Percentiles rank a stretch among this genome's conserved stretches.
These are phyloP conservation scores for Ageneiosus marmoratus DNA, from an alignment of 2,113 vertebrate species.

Conservation along the genomic window DNA sequence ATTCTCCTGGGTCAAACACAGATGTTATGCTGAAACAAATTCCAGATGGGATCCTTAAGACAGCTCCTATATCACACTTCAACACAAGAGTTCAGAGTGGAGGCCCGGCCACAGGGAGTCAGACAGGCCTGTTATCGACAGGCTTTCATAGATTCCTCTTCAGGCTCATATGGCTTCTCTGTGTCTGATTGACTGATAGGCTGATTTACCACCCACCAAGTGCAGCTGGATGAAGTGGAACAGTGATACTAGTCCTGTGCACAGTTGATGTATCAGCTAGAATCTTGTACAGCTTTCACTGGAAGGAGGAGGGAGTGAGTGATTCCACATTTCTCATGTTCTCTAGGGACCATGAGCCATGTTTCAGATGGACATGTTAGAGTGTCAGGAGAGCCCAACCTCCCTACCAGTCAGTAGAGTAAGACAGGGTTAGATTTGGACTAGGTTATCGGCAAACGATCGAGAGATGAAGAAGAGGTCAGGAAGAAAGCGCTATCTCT, in stretches of 20 bases:
- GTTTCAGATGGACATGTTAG: not conserved
- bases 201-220: conserved; percentile 32
- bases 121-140: conserved; percentile 43
- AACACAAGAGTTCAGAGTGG: conserved; percentile 39
- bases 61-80: conserved; percentile 31
- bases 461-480: conserved; percentile 19
- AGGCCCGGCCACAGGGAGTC: conserved; percentile 22
- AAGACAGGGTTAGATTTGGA: not conserved
- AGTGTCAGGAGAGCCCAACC: not conserved
- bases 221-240: not conserved
- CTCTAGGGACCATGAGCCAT: not conserved
- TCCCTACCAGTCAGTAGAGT: not conserved
- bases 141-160: conserved; percentile 37
- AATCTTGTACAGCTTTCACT: conserved; percentile 42
- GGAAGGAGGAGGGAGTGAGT: conserved; percentile 11
- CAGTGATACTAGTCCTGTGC: conserved; percentile 1
- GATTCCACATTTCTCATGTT: conserved; percentile 55
- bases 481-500: not conserved
- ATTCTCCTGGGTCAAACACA: not conserved
- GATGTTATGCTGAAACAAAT: not conserved
- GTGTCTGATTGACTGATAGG: conserved; percentile 35
- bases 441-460: not conserved
- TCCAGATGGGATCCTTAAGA: conserved; percentile 20
- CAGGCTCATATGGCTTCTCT: conserved; percentile 9
- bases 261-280: conserved; percentile 4